Percentiles rank a stretch among this genome's conserved stretches.
Evolutionary conservation across 2,797 vertebrate species (phyloP).

Genomic region (Cynodonichthys magdalenae): DNA sequence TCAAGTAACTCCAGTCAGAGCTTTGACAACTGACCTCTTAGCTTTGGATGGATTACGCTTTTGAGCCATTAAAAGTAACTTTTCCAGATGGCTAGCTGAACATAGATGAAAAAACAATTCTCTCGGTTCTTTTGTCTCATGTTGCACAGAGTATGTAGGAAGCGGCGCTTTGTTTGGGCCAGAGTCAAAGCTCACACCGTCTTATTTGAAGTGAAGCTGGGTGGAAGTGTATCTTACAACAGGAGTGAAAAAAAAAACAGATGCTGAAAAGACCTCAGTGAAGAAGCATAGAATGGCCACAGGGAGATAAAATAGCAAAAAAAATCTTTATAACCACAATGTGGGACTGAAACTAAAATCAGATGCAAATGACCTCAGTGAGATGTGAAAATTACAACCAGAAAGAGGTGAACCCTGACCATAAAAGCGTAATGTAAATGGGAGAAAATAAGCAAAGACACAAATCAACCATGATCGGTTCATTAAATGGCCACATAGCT

Average conservation of each 20-base stretch:
- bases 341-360: background rate
- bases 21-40: conserved; percentile 19
- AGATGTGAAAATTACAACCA: background rate
- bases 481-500: background rate
- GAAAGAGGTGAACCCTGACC: background rate
- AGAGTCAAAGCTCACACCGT: conserved; percentile 6
- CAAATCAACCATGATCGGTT: background rate
- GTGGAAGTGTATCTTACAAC: background rate
- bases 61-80: conserved; percentile 38
- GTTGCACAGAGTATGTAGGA: background rate
- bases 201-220: conserved; percentile 26
- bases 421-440: background rate
- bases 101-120: background rate
- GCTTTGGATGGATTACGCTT: conserved; percentile 25
- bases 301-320: background rate
- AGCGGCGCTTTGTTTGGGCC: conserved; percentile 20
- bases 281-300: background rate
- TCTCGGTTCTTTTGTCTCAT: conserved; percentile 8
- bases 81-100: conserved; percentile 51
- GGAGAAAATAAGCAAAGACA: background rate
- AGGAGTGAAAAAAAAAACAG: background rate
- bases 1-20: conserved; percentile 42
- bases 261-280: background rate
- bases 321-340: background rate
- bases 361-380: conserved; percentile 6